Evolutionary conservation across 35 echinoderm and acorn worm genomes (phyloP), one percentile per base, ranked within the genome.

Genomic region (Strongylocentrotus purpuratus): DNA sequence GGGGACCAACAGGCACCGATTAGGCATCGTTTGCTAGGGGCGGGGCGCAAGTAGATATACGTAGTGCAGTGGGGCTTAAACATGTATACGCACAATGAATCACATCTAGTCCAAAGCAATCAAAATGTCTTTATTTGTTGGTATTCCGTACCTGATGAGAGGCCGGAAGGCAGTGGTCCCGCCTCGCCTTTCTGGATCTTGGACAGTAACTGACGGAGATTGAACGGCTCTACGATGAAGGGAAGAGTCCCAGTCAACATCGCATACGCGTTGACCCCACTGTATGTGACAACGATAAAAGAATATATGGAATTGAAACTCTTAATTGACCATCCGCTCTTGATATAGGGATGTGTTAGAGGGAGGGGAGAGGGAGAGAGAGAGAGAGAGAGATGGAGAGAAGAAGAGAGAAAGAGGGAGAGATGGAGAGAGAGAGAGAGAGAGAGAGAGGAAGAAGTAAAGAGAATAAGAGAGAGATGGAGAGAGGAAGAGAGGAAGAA

Each of bases 151-250:
- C 98, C 98, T 96, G 86, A 86, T 65, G 98, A 97, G 11, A 99
- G 28, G 86, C 97, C 59, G 31, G 95, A 17, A 15, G 98, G 98
- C 22, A 99, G 90, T 47, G 94, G 41, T 31, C 93, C 94, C 96
- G 97, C 97, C n/a, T 98, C 95, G 28, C 95, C 91, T 46, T 96
- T 98, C 32, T 96, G 61, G 46, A 99, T 99, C 86, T 97, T 99
- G 59, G 92, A 96, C 33, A 97, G 92, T 14, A 99, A 86, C 5
- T 96, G 50, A 86, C 95, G 95, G 48, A 99, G 96, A 65, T 98
- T 99, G 71, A 97, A 99, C 9, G 98, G 98, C 52, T 99, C 98
- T 32, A 99, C 95, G 7, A 96, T 93, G 88, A 99, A 99, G 46
- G 98, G 98, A 1, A 99, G 86, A 1, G 94, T 96, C 0, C 97